These are phyloP conservation scores for Esox lucius DNA, from an alignment of 2,797 vertebrate species.

Conservation along the genomic window DNA sequence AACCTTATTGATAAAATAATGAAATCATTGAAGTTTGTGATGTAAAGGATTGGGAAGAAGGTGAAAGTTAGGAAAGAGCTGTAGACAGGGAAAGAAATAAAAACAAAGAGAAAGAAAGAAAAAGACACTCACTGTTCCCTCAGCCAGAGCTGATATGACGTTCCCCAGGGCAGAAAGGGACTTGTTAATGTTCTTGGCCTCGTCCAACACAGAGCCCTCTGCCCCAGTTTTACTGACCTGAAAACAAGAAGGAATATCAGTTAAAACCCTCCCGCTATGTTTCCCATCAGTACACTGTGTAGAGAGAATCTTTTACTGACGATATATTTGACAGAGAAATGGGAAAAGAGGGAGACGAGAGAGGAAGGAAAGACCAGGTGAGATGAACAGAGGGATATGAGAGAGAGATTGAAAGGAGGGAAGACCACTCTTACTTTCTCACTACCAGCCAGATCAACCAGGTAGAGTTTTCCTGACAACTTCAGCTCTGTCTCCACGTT, in stretches of 20 bases:
- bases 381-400: neutral
- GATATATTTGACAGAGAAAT: neutral
- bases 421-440: conserved; percentile 82
- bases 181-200: conserved; percentile 98
- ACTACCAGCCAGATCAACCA: conserved; percentile 94
- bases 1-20: neutral
- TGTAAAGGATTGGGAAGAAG: neutral
- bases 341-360: conserved; percentile 6
- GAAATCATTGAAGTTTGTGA: too few species aligned
- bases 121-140: conserved; percentile 84
- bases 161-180: conserved; percentile 94
- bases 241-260: conserved; percentile 16
- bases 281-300: neutral
- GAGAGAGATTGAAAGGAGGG: neutral
- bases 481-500: conserved; percentile 95
- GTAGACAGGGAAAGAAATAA: neutral
- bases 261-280: neutral
- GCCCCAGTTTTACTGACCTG: conserved; percentile 97
- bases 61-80: neutral
- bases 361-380: neutral
- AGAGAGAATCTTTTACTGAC: neutral
- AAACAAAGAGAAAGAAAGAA: neutral
- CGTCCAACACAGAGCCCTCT: conserved; percentile 91
- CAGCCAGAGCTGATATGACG: conserved; percentile 91
- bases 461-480: conserved; percentile 92